A percentile compares a stretch with the other conserved stretches of the same genome.
These are phyloP conservation scores for Luperina testacea DNA, from an alignment of 2,888 invertebrate genomes.

Conservation along the genomic window DNA sequence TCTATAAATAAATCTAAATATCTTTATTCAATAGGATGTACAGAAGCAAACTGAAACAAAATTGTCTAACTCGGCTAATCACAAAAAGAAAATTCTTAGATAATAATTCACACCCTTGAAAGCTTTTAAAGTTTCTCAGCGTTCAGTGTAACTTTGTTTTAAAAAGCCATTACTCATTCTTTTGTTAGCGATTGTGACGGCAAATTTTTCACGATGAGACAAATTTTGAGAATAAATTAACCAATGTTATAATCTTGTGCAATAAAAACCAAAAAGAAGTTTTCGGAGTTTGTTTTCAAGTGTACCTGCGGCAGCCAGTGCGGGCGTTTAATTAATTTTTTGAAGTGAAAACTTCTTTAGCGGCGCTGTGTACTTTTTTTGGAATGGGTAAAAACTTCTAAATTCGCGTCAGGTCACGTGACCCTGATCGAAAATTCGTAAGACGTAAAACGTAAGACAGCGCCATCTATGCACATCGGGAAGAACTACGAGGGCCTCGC, in stretches of 20 bases:
- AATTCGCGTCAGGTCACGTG: too few species aligned
- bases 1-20: constrained; percentile 2
- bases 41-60: constrained; percentile 49
- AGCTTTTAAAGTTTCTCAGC: constrained; percentile 83
- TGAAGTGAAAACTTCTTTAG: too few species aligned
- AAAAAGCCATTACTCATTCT: constrained; percentile 88
- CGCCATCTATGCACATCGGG: too few species aligned
- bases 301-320: constrained; percentile 64
- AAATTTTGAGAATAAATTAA: constrained; percentile 90
- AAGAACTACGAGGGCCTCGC: too few species aligned
- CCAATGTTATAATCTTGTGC: constrained; percentile 86
- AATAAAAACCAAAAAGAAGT: constrained; percentile 77
- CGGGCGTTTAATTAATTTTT: constrained; percentile 63
- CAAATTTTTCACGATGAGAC: constrained; percentile 89
- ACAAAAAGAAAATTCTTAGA: constrained; percentile 77
- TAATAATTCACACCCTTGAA: constrained; percentile 87
- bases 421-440: too few species aligned
- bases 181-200: constrained; percentile 87
- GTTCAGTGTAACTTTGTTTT: constrained; percentile 87
- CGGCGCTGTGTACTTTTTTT: too few species aligned
- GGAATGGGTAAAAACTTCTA: too few species aligned
- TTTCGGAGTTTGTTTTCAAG: constrained; percentile 67
- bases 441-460: too few species aligned
- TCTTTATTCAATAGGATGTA: constrained; percentile 14
- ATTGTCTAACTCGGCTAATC: constrained; percentile 69